Evolutionary conservation across 2,113 vertebrate species (phyloP).

Genomic region (Odontophorus gujanensis): DNA sequence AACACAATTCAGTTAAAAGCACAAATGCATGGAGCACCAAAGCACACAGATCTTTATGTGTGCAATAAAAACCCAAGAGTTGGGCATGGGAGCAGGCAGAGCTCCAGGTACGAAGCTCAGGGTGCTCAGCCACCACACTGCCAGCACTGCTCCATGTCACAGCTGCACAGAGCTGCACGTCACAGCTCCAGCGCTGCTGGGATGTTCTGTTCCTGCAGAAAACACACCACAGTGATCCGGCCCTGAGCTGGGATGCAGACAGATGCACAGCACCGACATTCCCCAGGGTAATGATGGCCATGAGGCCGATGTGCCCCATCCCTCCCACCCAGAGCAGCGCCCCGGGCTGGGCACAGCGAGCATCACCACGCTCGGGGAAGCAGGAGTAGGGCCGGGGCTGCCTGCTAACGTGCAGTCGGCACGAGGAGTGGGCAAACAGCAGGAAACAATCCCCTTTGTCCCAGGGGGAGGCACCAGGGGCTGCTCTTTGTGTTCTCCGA

Average conservation of each 20-base stretch:
- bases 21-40: neutral
- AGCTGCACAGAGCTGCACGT: too few species aligned
- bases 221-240: fast-evolving
- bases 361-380: neutral
- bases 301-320: neutral
- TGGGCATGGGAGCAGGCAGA: neutral
- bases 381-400: neutral
- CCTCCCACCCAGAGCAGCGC: neutral
- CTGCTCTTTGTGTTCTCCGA: conserved; percentile 25
- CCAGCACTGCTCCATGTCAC: too few species aligned
- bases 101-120: neutral
- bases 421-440: neutral
- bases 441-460: conserved; percentile 33
- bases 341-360: fast-evolving
- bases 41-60: neutral
- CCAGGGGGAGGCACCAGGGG: neutral
- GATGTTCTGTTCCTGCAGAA: neutral
- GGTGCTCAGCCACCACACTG: neutral
- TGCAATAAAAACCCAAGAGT: neutral
- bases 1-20: neutral
- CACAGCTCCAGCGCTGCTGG: fast-evolving
- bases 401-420: neutral
- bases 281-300: neutral
- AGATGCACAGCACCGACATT: fast-evolving
- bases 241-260: fast-evolving